These are phyloP conservation scores for Taphrorychus bicolor DNA, from an alignment of 2,888 invertebrate species.

Conservation along the genomic window DNA sequence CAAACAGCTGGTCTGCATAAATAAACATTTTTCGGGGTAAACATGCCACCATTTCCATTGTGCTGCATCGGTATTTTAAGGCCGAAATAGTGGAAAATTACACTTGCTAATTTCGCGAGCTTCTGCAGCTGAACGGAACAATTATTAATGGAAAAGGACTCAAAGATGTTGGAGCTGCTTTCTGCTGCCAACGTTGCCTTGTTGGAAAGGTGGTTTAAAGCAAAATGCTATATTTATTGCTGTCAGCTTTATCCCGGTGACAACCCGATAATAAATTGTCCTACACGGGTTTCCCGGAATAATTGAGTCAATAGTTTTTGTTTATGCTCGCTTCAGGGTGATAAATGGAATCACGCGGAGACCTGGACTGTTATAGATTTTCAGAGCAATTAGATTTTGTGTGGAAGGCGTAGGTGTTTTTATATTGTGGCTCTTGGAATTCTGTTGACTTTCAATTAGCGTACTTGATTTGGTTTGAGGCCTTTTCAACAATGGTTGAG, in stretches of 20 bases:
- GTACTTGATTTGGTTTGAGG: too few relatives aligned
- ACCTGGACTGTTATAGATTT: background rate
- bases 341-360: background rate
- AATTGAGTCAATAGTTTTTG: background rate
- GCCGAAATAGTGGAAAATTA: background rate
- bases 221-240: background rate
- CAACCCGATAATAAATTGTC: background rate
- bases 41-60: background rate
- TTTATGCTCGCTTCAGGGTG: background rate
- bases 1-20: conserved; percentile 1
- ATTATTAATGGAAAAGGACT: background rate
- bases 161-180: background rate
- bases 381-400: background rate
- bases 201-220: background rate
- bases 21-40: background rate
- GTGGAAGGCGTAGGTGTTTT: background rate
- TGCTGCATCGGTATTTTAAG: background rate
- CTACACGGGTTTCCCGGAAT: background rate
- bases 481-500: too few relatives aligned
- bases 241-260: background rate
- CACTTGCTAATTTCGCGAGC: background rate
- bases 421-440: background rate
- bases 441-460: background rate
- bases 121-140: background rate
- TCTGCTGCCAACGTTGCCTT: background rate